Base-by-base conservation (phyloP, 1,140 invertebrate genomes). In the Polypedilum vanderplanki region DNA sequence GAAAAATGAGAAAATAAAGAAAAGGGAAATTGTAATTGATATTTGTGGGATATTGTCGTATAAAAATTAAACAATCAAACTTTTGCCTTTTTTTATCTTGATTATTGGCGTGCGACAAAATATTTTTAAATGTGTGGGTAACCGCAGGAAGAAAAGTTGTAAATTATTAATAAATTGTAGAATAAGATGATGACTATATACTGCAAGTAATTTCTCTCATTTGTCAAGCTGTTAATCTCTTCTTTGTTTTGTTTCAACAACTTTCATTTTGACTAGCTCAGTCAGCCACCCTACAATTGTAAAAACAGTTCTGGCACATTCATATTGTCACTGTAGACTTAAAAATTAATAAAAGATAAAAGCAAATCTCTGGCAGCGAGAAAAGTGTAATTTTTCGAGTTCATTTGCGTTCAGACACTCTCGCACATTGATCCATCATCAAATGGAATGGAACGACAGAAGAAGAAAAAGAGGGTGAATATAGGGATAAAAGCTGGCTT, bases 1-100 rank as follows among this genome's bases (percentile, higher is more conserved):
- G 65, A 22, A 70, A 70, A 70, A 70, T 33, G 24, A 33, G 24
- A 33, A 33, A 5, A n/a, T n/a, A 5, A 33, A 33, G 24, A 33
- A 33, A 33, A 33, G 24, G 18, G 17, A 18, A 20, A 18, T 20
- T 20, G 65, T 70, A 70, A 70, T 70, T 18, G 65, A 70, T 70
- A 70, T 18, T 70, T 70, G 65, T 70, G 65, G 65, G 65, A 70
- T 70, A 18, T 70, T 22, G 7, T 33, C 24, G 17, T 20, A 70
- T 20, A 70, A 70, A 70, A 70, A 70, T 70, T 70, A 70, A 70
- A 70, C 65, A 70, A 70, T 70, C 65, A 70, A 70, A 70, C 65
- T n/a, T 10, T 70, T 17, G 24, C 24, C 9, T 70, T 70, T 57
- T n/a, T 57, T 57, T 57, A 57, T 57, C 46, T n/a, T 12, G 46